These are phyloP conservation scores for Iselma pallidipennis DNA, from an alignment of 2,888 invertebrate species.

Conservation along the genomic window DNA sequence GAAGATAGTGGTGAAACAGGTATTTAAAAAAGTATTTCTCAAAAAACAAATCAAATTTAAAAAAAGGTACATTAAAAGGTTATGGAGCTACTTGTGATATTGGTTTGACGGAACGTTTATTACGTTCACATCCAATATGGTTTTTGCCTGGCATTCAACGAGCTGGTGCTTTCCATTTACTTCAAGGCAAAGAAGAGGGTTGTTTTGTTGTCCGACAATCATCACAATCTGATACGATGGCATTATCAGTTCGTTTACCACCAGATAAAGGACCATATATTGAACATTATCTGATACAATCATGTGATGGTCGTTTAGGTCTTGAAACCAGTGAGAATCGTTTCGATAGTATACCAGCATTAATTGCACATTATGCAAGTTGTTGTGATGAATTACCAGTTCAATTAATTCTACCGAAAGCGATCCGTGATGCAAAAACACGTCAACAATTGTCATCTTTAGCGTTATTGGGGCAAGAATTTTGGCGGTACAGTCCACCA, in stretches of 20 bases:
- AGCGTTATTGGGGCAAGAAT: slow-evolving; percentile 87
- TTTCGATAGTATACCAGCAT: slow-evolving; percentile 89
- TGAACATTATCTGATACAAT: slow-evolving; percentile 95
- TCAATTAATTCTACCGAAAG: slow-evolving; percentile 81
- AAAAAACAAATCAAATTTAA: no score
- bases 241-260: slow-evolving; percentile 88
- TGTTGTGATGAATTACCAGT: slow-evolving; percentile 95
- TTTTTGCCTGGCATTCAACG: slow-evolving; percentile 92
- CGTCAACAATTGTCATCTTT: slow-evolving; percentile 89
- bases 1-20: slow-evolving; percentile 58
- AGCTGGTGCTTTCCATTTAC: slow-evolving; percentile 89
- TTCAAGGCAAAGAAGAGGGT: slow-evolving; percentile 92
- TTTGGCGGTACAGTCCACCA: slow-evolving; percentile 66
- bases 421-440: slow-evolving; percentile 85
- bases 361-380: slow-evolving; percentile 92
- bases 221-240: slow-evolving; percentile 92
- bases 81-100: slow-evolving; percentile 82
- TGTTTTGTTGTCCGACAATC: slow-evolving; percentile 95
- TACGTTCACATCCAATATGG: slow-evolving; percentile 94
- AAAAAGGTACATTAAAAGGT: no score
- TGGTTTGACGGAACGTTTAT: slow-evolving; percentile 82
- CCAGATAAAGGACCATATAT: slow-evolving; percentile 88
- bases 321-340: slow-evolving; percentile 93
- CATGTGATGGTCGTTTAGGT: slow-evolving; percentile 76
- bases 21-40: slow-evolving; percentile 24